A percentile compares a stretch with the other conserved stretches of the same genome.
Conservation (phyloP, 2,113 vertebrate genomes). For the Onychostoma macrolepis region DNA sequence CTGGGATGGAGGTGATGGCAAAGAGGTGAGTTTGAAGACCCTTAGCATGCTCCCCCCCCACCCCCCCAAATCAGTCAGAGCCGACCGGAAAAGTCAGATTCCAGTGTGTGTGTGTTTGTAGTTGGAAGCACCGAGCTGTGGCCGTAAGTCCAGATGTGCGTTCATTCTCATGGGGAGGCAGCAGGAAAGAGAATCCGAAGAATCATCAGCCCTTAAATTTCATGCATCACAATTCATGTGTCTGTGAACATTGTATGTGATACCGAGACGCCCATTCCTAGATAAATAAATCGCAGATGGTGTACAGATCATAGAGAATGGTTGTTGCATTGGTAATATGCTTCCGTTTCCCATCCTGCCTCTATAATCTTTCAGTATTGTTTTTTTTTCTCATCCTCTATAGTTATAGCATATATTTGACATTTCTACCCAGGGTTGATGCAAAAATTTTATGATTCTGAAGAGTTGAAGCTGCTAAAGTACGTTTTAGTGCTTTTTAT, state of each 20-base stretch:
- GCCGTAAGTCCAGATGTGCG: slow-evolving; percentile 51
- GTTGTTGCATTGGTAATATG: slow-evolving; percentile 26
- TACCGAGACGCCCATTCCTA: slow-evolving; percentile 31
- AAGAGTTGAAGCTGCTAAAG: not conserved
- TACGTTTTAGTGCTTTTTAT: not conserved
- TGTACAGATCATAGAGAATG: slow-evolving; percentile 29
- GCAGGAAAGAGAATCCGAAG: slow-evolving; percentile 49
- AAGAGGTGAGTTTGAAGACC: slow-evolving; percentile 2
- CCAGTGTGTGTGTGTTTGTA: slow-evolving; percentile 18
- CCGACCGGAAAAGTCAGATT: slow-evolving; percentile 19
- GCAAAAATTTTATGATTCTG: not conserved
- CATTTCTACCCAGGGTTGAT: not conserved
- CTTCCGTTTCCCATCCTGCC: not conserved
- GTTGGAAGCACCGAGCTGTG: slow-evolving; percentile 6
- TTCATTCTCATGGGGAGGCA: slow-evolving; percentile 30
- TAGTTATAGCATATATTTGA: not conserved
- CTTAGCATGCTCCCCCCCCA: not conserved
- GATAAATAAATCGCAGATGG: slow-evolving; percentile 58
- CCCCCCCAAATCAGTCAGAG: not conserved
- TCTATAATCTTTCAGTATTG: not conserved
- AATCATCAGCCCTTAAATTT: slow-evolving; percentile 53
- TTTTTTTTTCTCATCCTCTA: not conserved
- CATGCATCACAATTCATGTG: slow-evolving; percentile 53
- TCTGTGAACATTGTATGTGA: slow-evolving; percentile 50
- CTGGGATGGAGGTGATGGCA: slow-evolving; percentile 17